Evolutionary conservation across 2,888 invertebrate species (phyloP), one percentile per base, ranked within the genome.

Genomic region (Amphipoea lucens): DNA sequence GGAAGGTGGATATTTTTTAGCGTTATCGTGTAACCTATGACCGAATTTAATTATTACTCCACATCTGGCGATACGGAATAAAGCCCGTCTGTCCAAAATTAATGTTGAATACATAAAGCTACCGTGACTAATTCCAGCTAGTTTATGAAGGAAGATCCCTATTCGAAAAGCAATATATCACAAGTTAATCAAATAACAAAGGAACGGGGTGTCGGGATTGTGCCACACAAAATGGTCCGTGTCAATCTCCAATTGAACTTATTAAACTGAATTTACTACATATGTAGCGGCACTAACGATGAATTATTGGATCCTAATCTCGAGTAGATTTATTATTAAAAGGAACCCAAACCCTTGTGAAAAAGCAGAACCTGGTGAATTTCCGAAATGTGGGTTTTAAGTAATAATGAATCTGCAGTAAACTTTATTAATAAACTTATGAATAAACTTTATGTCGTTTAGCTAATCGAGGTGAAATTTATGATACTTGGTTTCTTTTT

Each of bases 221-320:
- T 92, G 91, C 76, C 92, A 90, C 87, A 91, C 83, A 87, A 92
- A 94, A 93, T 94, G 91, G 93, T 86, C 91, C 93, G 92, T 94
- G 96, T 95, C 96, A 95, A 95, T 92, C 93, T 91, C 91, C 94
- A 95, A 95, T 96, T 96, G 95, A 95, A 95, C 95, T 94, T 95
- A 95, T 95, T 95, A 94, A 94, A 95, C 95, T 94, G 93, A 93
- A 95, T 94, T 93, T 93, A 93, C 90, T 92, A 85, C 90, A 92
- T 91, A 92, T 89, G 91, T 90, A 90, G 88, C 90, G 84, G 88
- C 85, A 85, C 87, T 92, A 93, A 95, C 87, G 86, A 93, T 94
- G 94, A 95, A 89, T 94, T 94, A 95, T 95, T 90, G 88, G 86
- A 88, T 87, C 89, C 82, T 80, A 73, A 85, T 85, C 9, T 76